A percentile compares a stretch with the other conserved stretches of the same genome.
Evolutionary conservation across 2,797 vertebrate species (phyloP).

Genomic region (Syncerus caffer): DNA sequence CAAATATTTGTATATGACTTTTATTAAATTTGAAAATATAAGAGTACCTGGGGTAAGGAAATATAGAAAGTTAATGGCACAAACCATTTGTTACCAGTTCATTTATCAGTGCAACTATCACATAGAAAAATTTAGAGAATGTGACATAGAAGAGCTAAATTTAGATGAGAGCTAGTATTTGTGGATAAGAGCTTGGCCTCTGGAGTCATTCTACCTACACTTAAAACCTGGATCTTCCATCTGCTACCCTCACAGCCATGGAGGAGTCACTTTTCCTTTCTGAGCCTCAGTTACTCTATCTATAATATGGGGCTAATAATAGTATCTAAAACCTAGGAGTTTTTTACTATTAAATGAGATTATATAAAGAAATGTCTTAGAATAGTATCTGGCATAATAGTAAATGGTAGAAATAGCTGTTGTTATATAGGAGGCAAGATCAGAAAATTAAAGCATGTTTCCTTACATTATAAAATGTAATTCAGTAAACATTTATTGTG

Average conservation of each 20-base stretch:
- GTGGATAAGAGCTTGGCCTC: neutral
- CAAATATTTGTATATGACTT: neutral
- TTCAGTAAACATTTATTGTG: neutral
- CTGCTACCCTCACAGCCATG: neutral
- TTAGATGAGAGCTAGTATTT: neutral
- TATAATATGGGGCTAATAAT: neutral
- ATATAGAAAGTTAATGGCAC: neutral
- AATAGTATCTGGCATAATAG: neutral
- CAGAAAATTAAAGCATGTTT: conserved; percentile 18
- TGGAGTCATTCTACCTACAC: neutral
- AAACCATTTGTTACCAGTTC: neutral
- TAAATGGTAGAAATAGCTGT: neutral
- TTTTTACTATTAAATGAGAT: neutral
- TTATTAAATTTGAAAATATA: neutral
- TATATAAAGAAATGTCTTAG: neutral
- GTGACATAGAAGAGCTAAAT: neutral
- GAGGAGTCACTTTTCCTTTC: neutral
- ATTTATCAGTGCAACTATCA: neutral
- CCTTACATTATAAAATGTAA: neutral
- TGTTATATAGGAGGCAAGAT: neutral
- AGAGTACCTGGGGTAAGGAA: neutral
- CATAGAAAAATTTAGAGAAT: neutral
- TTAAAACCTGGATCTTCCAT: neutral
- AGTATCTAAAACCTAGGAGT: neutral
- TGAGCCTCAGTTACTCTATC: neutral